Percentiles rank a stretch among this genome's conserved stretches.
phyloP scores from a whole-genome alignment of 2,888 invertebrate genomes.

The Drosophila koepferae region DNA sequence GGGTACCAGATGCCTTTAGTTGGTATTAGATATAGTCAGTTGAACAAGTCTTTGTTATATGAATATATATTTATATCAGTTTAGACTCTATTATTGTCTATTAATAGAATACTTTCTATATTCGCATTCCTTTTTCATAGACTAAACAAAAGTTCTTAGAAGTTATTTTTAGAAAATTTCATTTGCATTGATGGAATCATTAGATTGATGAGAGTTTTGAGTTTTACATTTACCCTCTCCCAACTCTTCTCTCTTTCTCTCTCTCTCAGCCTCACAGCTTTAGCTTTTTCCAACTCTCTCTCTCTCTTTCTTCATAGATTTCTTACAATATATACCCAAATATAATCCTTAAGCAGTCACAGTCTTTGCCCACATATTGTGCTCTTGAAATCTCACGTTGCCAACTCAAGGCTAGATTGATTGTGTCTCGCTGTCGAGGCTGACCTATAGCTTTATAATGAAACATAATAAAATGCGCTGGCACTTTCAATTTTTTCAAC shows the following conservation, averaged over 20 bases:
- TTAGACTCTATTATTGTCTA: background rate
- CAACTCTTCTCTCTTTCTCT: background rate
- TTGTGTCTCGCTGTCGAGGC: slow-evolving; percentile 3
- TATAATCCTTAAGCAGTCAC: background rate
- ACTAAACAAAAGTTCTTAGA: background rate
- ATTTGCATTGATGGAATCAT: background rate
- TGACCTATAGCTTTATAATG: slow-evolving; percentile 22
- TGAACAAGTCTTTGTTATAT: background rate
- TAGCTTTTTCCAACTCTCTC: no score
- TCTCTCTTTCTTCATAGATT: background rate
- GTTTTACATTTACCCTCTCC: background rate
- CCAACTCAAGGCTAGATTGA: slow-evolving; percentile 36
- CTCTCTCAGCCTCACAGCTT: no score
- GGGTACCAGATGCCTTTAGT: background rate
- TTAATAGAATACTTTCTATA: background rate
- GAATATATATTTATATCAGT: background rate
- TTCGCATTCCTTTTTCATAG: background rate
- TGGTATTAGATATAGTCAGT: background rate
- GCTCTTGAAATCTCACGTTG: slow-evolving; percentile 11
- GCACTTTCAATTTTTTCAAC: slow-evolving; percentile 44
- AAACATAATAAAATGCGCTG: slow-evolving; percentile 1
- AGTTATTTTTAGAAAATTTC: background rate
- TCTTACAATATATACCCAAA: background rate
- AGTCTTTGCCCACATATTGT: background rate
- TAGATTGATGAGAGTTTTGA: no score